These are phyloP conservation scores for Thryonomys swinderianus DNA, from an alignment of 2,113 vertebrate species.

Conservation along the genomic window DNA sequence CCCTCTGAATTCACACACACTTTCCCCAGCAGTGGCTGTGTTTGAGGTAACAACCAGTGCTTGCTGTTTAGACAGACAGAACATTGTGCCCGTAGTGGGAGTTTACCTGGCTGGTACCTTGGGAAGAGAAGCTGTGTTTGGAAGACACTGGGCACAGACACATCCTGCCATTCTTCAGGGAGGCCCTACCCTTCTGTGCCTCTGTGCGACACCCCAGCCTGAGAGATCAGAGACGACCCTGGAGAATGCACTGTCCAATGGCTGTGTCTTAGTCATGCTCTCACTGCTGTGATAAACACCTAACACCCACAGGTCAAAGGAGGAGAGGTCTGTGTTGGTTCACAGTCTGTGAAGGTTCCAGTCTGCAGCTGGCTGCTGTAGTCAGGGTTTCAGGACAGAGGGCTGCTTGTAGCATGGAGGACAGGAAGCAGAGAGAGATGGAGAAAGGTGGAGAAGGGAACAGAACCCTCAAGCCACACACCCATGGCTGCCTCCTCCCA, in stretches of 20 bases:
- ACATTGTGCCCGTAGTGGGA: neutral
- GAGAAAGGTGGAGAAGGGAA: too few relatives aligned
- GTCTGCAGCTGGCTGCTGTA: neutral
- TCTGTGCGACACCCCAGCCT: neutral
- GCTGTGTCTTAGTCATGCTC: neutral
- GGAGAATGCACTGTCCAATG: neutral
- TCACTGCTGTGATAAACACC: neutral
- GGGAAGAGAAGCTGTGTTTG: constrained; percentile 1
- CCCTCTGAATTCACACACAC: too few relatives aligned
- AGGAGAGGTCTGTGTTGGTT: neutral
- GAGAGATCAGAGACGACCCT: neutral
- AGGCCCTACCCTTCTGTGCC: too few relatives aligned
- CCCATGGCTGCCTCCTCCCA: neutral
- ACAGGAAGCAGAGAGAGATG: neutral
- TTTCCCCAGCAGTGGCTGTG: neutral
- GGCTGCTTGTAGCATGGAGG: neutral
- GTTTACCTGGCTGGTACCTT: neutral
- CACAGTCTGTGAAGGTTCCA: neutral
- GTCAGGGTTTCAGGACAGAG: neutral
- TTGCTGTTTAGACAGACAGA: neutral
- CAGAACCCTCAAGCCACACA: neutral
- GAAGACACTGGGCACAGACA: neutral
- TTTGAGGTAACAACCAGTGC: neutral
- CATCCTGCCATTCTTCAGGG: neutral
- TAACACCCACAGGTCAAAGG: neutral